Evolutionary conservation across 2,797 vertebrate genomes (phyloP), one percentile per base, ranked within the genome.

Genomic region (Crenichthys baileyi): DNA sequence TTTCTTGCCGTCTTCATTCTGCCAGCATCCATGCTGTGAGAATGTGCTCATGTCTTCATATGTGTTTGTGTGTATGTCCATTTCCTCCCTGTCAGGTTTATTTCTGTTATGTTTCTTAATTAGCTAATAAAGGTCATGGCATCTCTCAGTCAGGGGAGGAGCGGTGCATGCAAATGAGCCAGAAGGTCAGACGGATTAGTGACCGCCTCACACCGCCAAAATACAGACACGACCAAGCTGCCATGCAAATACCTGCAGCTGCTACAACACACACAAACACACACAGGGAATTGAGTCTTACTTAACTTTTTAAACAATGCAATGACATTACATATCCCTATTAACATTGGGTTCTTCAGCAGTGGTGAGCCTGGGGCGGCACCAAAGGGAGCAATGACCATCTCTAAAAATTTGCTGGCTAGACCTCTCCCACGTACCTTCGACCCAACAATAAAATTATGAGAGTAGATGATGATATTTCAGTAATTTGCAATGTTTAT

Each of bases 81-180:
- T 76, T 83, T 78, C 72, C 80, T 83, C 83, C 79, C 91, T 91
- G 92, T 94, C 93, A 93, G 93, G 88, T 91, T 92, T 91, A 91
- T 93, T 93, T 94, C 89, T 93, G 92, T 94, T 94, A 90, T 94
- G 93, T 94, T 93, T 94, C 91, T 93, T 94, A 94, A 95, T 95
- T 93, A 94, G 93, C 92, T 90, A 92, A 92, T 93, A 95, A 94
- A 94, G 94, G 93, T 94, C 92, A 91, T 88, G 92, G 90, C 90
- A 90, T 92, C 89, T 90, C 90, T 92, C 90, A 88, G 90, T 84
- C 80, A 81, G 74, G 85, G 82, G 80, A 79, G 88, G 81, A 86
- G 7, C 2, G 67, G 82, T 31, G 84, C 91, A 94, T 94, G 92
- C 92, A 92, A 93, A 94, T 94, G 85, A 93, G 89, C 65, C 84